Evolutionary conservation across 2,888 invertebrate genomes (phyloP), one percentile per base, ranked within the genome.

Genomic region (Leucophenga maculata): DNA sequence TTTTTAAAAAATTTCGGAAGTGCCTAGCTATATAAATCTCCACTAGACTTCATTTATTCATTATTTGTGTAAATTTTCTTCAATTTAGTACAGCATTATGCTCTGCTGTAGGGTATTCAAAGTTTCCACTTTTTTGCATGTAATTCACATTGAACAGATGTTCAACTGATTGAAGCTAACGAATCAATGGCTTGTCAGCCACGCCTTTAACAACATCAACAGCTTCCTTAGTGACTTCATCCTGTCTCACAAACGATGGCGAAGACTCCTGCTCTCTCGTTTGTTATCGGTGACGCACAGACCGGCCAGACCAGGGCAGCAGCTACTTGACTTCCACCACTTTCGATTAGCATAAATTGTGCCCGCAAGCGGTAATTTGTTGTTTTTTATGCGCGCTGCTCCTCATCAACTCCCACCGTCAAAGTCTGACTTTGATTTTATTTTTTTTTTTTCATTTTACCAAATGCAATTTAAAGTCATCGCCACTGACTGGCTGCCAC

Each of bases 261-360:
- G n/a, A n/a, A n/a, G n/a, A 22, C 20, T 48, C 31, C 60, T 44
- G 66, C 66, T 13, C 66, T 13, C 46, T 13, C 6, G 62, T 22
- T 64, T 32, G 44, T 13, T 39, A 72, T 67, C 67, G 70, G 65
- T 70, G 71, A 69, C 65, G 73, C 54, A 18, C 32, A 66, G 57
- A 65, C 59, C 44, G 59, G 32, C 59, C 32, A 32, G 32, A 32
- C 32, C 32, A 32, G 48, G 11, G n/a, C 62, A 44, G 60, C 70
- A 71, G 79, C 81, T 81, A 80, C 80, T 81, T 78, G 80, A 81
- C 77, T 81, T 74, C 74, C 78, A 74, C 74, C 78, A 75, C 74
- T 78, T 80, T 74, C 75, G 75, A 70, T 75, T 74, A 76, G 75
- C 78, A 79, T 81, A 79, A 81, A 81, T 81, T 81, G 83, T 78